phyloP scores from a whole-genome alignment of 2,797 vertebrate genomes.

The Aselliscus stoliczkanus region DNA sequence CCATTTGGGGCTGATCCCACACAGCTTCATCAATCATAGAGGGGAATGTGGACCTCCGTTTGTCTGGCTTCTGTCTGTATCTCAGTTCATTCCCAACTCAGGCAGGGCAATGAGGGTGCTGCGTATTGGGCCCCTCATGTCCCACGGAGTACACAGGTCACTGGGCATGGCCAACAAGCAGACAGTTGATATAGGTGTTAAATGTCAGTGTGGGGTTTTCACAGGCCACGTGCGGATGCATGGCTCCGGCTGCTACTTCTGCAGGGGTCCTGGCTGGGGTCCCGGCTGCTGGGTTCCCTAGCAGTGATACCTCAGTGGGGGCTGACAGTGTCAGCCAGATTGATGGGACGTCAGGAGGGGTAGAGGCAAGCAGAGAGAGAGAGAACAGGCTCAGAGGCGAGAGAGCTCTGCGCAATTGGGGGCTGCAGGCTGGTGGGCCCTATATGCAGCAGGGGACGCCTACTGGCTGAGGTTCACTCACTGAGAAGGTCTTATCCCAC shows the following conservation, averaged over 20 bases:
- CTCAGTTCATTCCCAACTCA: background rate
- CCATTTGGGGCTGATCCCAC: background rate
- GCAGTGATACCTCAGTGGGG: background rate
- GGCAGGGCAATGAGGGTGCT: accelerated
- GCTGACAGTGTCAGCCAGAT: background rate
- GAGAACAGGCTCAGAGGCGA: accelerated
- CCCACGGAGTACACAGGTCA: background rate
- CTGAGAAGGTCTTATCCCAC: background rate
- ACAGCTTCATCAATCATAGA: background rate
- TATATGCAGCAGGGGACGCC: background rate
- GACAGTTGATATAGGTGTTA: accelerated
- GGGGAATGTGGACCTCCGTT: background rate
- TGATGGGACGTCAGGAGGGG: background rate
- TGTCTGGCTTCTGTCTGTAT: background rate
- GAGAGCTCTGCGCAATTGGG: background rate
- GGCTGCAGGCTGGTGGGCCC: background rate
- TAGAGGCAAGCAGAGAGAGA: background rate
- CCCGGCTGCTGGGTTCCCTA: background rate
- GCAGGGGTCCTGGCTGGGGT: background rate
- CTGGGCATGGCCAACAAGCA: no score
- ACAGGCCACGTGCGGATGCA: accelerated
- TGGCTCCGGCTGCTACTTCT: accelerated
- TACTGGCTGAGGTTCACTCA: background rate
- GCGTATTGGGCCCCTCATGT: accelerated
- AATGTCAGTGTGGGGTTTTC: accelerated